Evolutionary conservation across 2,113 vertebrate species (phyloP).

Genomic region (Rhinopithecus roxellana): DNA sequence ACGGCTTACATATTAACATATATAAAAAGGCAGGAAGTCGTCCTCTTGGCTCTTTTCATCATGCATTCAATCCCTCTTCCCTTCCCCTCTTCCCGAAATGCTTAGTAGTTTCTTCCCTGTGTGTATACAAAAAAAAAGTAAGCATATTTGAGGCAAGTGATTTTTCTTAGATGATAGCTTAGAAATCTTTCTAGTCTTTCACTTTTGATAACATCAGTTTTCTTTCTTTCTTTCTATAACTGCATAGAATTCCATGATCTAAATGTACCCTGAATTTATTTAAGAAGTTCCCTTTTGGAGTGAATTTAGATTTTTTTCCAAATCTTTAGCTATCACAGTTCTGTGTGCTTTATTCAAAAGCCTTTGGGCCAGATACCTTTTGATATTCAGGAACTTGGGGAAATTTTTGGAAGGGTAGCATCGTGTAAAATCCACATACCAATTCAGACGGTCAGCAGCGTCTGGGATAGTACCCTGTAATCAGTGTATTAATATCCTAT

Average conservation of each 20-base stretch:
- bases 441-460: accelerated
- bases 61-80: accelerated
- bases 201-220: accelerated
- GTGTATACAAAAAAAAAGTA: not conserved
- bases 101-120: accelerated
- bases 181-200: not conserved
- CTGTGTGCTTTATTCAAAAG: not conserved
- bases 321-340: too few species aligned
- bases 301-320: accelerated
- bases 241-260: accelerated
- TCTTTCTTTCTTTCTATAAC: too few species aligned
- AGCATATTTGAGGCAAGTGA: not conserved
- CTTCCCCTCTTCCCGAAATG: too few species aligned
- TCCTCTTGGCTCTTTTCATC: accelerated
- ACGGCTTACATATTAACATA: too few species aligned
- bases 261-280: accelerated
- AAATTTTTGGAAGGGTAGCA: accelerated
- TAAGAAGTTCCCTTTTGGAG: too few species aligned
- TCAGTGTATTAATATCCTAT: accelerated
- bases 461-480: accelerated
- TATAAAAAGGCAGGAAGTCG: not conserved
- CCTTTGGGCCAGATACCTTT: too few species aligned
- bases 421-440: accelerated
- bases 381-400: not conserved
- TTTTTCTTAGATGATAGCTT: not conserved